Base-by-base conservation (phyloP, 2,113 vertebrate genomes). In the Xenus cinereus region DNA sequence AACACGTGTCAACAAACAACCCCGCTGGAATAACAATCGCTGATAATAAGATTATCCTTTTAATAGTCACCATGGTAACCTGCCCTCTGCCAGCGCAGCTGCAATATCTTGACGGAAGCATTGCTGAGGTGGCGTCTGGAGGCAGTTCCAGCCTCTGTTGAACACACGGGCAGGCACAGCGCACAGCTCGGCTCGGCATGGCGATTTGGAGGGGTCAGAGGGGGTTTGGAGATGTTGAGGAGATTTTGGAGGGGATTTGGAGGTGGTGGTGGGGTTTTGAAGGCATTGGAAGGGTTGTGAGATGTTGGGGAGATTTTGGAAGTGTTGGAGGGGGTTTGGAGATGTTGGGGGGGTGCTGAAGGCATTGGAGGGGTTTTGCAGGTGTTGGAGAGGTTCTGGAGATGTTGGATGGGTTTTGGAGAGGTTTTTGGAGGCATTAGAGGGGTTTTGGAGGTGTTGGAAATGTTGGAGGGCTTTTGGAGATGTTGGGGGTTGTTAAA, bases 121-220 rank as follows among this genome's bases (percentile, higher is more conserved):
- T 64, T 2, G 6, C 64, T 14, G 78, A 37, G 77, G 72, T 5
- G 39, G 74, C 3, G 0, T 19, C 56, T 53, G 54, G 18, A 9
- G 73, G 91, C 60, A 33, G 41, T 20, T 54, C 75, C 86, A 22
- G 63, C 74, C 71, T 46, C 6, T 1, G 20, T 18, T 4, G 69
- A 16, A 10, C 35, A 7, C 2, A 1, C 3, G 2, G 56, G 24
- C 0, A 1, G 48, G 48, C 63, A n/a, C 0, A 0, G 51, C 41
- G 28, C 0, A 1, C 3, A 24, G 45, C 53, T 39, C 0, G 0
- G 53, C 89, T 83, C 4, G 0, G 53, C 45, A 1, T 3, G 18
- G 30, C 0, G 0, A 14, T 87, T 57, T 16, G n/a, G 76, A 66
- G 50, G 14, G 3, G 4, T 3, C 12, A 10, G 51, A 53, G 13